phyloP scores from a whole-genome alignment of 2,797 vertebrate species.

The Enteromius argenteus region DNA sequence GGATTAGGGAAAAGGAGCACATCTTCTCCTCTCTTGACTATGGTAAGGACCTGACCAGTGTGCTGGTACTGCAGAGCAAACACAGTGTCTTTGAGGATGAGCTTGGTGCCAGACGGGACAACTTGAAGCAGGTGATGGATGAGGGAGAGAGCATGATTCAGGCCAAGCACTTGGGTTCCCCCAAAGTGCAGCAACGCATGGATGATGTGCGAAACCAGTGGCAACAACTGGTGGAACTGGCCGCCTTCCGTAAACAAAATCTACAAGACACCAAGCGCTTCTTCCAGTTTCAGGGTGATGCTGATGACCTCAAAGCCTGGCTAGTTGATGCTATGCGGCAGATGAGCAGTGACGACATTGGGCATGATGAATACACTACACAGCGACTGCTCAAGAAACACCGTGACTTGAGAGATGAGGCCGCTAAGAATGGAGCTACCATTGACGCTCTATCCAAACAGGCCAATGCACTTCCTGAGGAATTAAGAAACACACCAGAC shows the following conservation, averaged over 20 bases:
- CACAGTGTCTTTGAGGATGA: conserved; percentile 94
- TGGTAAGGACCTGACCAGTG: conserved; percentile 92
- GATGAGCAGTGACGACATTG: conserved; percentile 84
- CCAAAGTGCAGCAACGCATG: conserved; percentile 80
- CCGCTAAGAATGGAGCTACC: conserved; percentile 81
- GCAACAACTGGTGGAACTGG: conserved; percentile 92
- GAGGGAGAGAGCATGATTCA: conserved; percentile 84
- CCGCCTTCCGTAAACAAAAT: conserved; percentile 87
- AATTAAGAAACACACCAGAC: conserved; percentile 87
- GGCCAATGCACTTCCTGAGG: conserved; percentile 85
- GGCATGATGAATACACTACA: conserved; percentile 92
- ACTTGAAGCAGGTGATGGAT: conserved; percentile 79
- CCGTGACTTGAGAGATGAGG: conserved; percentile 84
- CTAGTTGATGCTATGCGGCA: conserved; percentile 85
- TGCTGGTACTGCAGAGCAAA: conserved; percentile 90
- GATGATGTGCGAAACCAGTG: conserved; percentile 83
- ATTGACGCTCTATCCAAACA: conserved; percentile 84
- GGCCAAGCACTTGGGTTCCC: conserved; percentile 81
- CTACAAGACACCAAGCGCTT: conserved; percentile 88
- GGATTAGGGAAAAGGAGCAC: conserved; percentile 96
- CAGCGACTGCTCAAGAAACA: conserved; percentile 86
- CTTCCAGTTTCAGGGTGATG: conserved; percentile 96
- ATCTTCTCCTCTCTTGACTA: conserved; percentile 93
- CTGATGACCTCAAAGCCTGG: conserved; percentile 88
- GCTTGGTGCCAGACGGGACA: conserved; percentile 81